Evolutionary conservation across 2,888 invertebrate genomes (phyloP).

Genomic region (Lycaena phlaeas): DNA sequence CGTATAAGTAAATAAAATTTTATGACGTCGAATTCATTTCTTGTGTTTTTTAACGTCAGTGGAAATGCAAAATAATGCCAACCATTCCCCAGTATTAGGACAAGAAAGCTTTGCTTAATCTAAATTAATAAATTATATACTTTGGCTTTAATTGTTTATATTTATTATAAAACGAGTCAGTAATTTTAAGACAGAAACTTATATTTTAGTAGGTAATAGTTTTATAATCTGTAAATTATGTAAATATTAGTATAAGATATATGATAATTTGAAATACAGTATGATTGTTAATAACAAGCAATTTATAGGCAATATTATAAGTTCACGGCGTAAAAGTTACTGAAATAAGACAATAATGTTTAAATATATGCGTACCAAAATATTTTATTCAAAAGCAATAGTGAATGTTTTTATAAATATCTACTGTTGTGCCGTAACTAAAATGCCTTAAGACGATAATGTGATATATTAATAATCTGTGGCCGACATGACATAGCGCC

Average conservation of each 20-base stretch:
- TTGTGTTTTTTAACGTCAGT: not conserved
- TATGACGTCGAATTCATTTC: too few relatives aligned
- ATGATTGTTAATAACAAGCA: not conserved
- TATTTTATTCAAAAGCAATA: not conserved
- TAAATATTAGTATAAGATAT: constrained; percentile 23
- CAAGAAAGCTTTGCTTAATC: constrained; percentile 16
- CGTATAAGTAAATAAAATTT: too few relatives aligned
- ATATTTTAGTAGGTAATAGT: constrained; percentile 29
- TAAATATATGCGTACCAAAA: not conserved
- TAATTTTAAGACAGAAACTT: constrained; percentile 52
- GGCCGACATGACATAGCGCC: not conserved
- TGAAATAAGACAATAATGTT: constrained; percentile 7
- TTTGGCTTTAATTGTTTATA: constrained; percentile 54
- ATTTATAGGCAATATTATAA: constrained; percentile 9
- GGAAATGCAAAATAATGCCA: constrained; percentile 9
- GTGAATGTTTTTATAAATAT: too few relatives aligned
- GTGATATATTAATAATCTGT: constrained; percentile 9
- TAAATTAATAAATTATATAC: constrained; percentile 31
- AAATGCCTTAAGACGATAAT: constrained; percentile 11
- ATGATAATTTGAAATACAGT: constrained; percentile 1
- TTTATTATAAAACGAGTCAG: constrained; percentile 62
- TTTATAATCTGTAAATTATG: constrained; percentile 22
- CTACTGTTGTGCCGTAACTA: too few relatives aligned
- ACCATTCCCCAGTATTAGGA: constrained; percentile 58
- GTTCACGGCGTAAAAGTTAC: not conserved